phyloP scores from a whole-genome alignment of 2,888 invertebrate species.

The Mongoloraphidia duomilia region DNA sequence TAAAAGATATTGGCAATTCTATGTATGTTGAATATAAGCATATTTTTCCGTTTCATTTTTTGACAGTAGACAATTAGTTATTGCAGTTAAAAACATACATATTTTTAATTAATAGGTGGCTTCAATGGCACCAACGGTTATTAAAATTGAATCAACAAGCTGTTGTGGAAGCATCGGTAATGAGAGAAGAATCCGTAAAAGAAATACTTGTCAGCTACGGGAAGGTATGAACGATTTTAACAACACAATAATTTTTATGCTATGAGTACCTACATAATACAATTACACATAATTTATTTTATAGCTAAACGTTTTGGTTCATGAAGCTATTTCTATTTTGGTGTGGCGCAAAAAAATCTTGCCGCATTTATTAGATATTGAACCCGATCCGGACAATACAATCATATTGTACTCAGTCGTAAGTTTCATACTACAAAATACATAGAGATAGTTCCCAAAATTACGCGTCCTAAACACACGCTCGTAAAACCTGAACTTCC shows the following conservation, averaged over 20 bases:
- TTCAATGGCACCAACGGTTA: constrained; percentile 66
- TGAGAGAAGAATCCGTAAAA: constrained; percentile 73
- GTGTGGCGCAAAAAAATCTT: constrained; percentile 77
- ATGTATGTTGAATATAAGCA: constrained; percentile 25
- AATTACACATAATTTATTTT: constrained; percentile 13
- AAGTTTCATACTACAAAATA: constrained; percentile 21
- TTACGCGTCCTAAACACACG: neutral
- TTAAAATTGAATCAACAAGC: constrained; percentile 83
- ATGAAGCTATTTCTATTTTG: constrained; percentile 69
- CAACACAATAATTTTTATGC: neutral
- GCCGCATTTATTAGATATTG: constrained; percentile 55
- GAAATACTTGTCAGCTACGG: constrained; percentile 62
- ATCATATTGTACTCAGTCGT: constrained; percentile 67
- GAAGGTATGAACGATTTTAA: constrained; percentile 37
- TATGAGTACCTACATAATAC: constrained; percentile 12
- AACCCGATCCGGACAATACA: constrained; percentile 50
- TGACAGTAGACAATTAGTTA: neutral
- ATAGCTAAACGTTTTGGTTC: constrained; percentile 57
- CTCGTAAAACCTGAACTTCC: too few species aligned
- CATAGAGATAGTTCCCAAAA: neutral
- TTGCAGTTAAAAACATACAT: constrained; percentile 6
- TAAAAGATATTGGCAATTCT: constrained; percentile 52
- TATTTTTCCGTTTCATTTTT: neutral
- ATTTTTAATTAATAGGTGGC: constrained; percentile 42
- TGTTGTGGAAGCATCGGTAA: constrained; percentile 59